phyloP scores from a whole-genome alignment of 2,113 vertebrate genomes.

The Engystomops pustulosus region DNA sequence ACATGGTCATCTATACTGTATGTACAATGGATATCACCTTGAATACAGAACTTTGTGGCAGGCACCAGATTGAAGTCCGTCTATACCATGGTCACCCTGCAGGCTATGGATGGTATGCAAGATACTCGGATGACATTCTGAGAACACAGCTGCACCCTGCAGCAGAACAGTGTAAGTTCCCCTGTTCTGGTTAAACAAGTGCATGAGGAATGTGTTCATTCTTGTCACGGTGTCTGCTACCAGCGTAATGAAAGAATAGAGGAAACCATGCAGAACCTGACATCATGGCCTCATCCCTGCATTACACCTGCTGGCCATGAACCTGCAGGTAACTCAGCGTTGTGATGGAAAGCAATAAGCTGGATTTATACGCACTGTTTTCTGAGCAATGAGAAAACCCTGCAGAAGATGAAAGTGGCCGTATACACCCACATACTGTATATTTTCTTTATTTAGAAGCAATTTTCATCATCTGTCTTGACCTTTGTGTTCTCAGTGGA shows the following conservation, averaged over 20 bases:
- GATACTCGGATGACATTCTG: conserved; percentile 7
- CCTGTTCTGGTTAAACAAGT: conserved; percentile 11
- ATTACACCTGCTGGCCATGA: background rate
- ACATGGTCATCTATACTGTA: background rate
- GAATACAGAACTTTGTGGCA: background rate
- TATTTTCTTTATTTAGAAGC: too few relatives aligned
- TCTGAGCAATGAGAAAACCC: too few relatives aligned
- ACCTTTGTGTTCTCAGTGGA: too few relatives aligned
- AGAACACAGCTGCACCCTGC: conserved; percentile 10
- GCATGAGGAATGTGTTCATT: conserved; percentile 44
- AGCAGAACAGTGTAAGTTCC: background rate
- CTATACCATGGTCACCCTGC: background rate
- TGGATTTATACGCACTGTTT: too few relatives aligned
- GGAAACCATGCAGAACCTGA: conserved; percentile 14
- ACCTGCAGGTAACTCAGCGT: background rate
- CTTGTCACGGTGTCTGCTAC: conserved; percentile 3
- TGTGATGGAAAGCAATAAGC: too few relatives aligned
- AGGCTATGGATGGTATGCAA: background rate
- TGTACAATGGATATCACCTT: background rate
- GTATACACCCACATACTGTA: too few relatives aligned
- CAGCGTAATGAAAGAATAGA: background rate
- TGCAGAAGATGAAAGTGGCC: too few relatives aligned
- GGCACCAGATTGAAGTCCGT: too few relatives aligned
- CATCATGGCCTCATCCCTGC: too few relatives aligned
- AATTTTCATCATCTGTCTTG: too few relatives aligned